Conservation (phyloP, 2,888 invertebrate genomes). For the Iphiclides podalirius region DNA sequence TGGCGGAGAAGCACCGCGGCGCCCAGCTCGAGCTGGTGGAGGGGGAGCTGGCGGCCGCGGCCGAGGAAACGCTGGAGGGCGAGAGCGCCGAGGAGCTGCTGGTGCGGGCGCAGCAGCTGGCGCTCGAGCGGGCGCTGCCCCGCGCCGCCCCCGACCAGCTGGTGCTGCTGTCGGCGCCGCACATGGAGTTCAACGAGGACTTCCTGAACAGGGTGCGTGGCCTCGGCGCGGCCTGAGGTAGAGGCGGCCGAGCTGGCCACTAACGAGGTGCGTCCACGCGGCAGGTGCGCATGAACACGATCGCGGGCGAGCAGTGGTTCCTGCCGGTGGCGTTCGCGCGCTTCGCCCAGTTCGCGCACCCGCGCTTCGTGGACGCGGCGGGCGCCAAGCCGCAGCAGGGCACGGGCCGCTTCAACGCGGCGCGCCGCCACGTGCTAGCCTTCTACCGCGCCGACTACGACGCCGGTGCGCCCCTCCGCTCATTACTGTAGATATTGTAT, state of each 20-base stretch:
- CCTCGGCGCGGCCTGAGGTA: too few relatives aligned
- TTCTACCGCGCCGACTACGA: constrained; percentile 92
- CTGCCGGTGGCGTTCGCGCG: constrained; percentile 95
- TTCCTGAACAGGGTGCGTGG: constrained; percentile 90
- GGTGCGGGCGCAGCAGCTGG: constrained; percentile 80
- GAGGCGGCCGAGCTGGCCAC: too few relatives aligned
- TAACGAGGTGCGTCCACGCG: too few relatives aligned
- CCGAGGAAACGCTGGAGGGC: constrained; percentile 18
- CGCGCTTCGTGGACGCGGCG: constrained; percentile 85
- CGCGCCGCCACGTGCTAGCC: constrained; percentile 84
- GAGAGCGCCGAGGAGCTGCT: constrained; percentile 84
- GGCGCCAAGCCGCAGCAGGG: constrained; percentile 78
- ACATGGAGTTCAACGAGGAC: constrained; percentile 87
- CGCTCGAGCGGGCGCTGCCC: constrained; percentile 84
- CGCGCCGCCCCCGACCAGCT: constrained; percentile 87
- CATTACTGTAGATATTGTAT: too few relatives aligned
- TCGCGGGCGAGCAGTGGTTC: constrained; percentile 92
- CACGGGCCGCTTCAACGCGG: constrained; percentile 87
- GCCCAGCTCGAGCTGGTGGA: constrained; percentile 36
- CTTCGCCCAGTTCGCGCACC: constrained; percentile 87
- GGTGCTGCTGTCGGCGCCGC: constrained; percentile 83
- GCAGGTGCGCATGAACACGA: constrained; percentile 96
- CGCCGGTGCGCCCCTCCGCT: constrained; percentile 28
- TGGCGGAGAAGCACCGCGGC: constrained; percentile 28
- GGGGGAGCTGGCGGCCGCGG: constrained; percentile 53